A percentile compares a stretch with the other conserved stretches of the same genome.
phyloP scores from a whole-genome alignment of 1,140 invertebrate species.

The Dysdera silvatica region DNA sequence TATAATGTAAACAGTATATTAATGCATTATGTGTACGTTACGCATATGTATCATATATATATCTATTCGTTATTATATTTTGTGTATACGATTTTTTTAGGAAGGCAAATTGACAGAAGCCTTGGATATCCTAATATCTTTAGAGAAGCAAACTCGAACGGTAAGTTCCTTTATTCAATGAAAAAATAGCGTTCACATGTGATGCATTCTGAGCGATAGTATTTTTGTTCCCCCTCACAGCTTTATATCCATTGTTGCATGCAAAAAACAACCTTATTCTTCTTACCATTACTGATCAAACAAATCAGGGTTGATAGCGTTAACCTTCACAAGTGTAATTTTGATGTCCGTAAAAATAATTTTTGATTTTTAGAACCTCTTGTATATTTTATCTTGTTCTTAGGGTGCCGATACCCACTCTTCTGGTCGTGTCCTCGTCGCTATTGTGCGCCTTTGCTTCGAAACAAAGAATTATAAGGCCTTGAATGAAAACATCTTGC shows the following conservation, averaged over 20 bases:
- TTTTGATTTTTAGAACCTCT: neutral
- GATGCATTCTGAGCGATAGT: neutral
- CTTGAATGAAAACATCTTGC: slow-evolving; percentile 87
- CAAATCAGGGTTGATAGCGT: too few species aligned
- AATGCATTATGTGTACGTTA: too few species aligned
- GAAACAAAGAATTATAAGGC: slow-evolving; percentile 86
- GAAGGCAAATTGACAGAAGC: slow-evolving; percentile 86
- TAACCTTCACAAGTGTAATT: too few species aligned
- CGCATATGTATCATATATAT: too few species aligned
- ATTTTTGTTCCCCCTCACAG: neutral
- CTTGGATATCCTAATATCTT: slow-evolving; percentile 74
- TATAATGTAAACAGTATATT: too few species aligned
- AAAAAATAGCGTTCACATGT: neutral
- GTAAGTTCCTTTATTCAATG: slow-evolving; percentile 49
- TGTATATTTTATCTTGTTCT: slow-evolving; percentile 17
- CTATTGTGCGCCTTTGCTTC: slow-evolving; percentile 88
- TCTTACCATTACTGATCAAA: too few species aligned
- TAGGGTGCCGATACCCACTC: slow-evolving; percentile 90
- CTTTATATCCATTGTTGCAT: too few species aligned
- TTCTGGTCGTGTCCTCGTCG: slow-evolving; percentile 84
- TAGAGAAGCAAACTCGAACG: slow-evolving; percentile 95
- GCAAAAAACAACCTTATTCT: too few species aligned
- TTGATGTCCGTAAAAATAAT: neutral
- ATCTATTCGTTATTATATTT: neutral
- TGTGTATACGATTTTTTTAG: slow-evolving; percentile 39